Conservation (phyloP, 2,888 invertebrate species). For the Agapostemon virescens region DNA sequence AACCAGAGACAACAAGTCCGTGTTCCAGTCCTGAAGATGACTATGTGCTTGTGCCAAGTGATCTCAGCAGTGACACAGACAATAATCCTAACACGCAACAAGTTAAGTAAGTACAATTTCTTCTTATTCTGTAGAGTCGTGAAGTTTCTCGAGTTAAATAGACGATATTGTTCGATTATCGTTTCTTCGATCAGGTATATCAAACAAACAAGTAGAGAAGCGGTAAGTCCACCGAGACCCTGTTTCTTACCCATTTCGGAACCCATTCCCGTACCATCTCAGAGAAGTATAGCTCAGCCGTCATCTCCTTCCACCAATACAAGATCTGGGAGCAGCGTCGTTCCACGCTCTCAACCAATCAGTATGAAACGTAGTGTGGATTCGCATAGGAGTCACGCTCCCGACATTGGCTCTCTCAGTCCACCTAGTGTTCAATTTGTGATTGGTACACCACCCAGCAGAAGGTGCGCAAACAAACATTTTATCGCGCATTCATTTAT, state of each 20-base stretch:
- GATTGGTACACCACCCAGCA: conserved; percentile 92
- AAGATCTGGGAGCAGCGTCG: conserved; percentile 79
- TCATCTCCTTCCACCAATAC: conserved; percentile 66
- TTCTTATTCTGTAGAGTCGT: neutral
- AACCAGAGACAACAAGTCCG: conserved; percentile 74
- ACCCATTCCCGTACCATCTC: conserved; percentile 89
- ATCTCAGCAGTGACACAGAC: conserved; percentile 78
- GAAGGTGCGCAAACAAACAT: conserved; percentile 75
- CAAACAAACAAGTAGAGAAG: conserved; percentile 79
- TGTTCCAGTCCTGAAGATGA: conserved; percentile 81
- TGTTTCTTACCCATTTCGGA: conserved; percentile 87
- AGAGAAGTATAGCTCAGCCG: conserved; percentile 80
- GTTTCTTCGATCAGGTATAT: conserved; percentile 80
- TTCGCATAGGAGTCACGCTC: conserved; percentile 84
- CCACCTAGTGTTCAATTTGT: conserved; percentile 94
- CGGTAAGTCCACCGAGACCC: conserved; percentile 85
- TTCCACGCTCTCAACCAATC: conserved; percentile 93
- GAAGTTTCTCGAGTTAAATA: neutral
- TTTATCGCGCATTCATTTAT: neutral
- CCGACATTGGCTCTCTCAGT: conserved; percentile 94
- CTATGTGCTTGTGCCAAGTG: conserved; percentile 78
- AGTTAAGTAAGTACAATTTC: conserved; percentile 70
- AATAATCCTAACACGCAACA: conserved; percentile 77
- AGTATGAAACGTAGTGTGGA: conserved; percentile 88
- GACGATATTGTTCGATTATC: conserved; percentile 25